Percentiles rank a stretch among this genome's conserved stretches.
Conservation (phyloP, 1,140 invertebrate species). For the Drosophila sproati region DNA sequence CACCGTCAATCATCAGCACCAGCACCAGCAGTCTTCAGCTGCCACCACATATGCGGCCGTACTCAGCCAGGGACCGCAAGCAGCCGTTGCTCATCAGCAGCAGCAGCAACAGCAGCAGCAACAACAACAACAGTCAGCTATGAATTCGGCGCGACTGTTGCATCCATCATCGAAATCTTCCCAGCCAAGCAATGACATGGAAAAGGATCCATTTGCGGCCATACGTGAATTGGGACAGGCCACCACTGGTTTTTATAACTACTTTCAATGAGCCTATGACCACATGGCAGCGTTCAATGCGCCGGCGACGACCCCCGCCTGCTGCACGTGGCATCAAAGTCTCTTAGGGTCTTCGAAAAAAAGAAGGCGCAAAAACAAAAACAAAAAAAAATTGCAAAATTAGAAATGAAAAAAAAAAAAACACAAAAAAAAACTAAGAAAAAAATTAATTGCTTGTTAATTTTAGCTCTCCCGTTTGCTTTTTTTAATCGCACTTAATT, state of each 20-base stretch:
- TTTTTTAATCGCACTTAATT: slow-evolving; percentile 77
- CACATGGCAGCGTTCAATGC: slow-evolving; percentile 10
- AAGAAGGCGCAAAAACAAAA: slow-evolving; percentile 38
- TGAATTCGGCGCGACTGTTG: slow-evolving; percentile 28
- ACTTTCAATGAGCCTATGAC: slow-evolving; percentile 75
- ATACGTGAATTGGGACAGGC: slow-evolving; percentile 83
- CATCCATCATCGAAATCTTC: slow-evolving; percentile 43
- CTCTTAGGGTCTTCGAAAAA: slow-evolving; percentile 44
- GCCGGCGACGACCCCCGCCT: slow-evolving; percentile 21
- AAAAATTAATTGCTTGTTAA: slow-evolving; percentile 73
- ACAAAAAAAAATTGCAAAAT: slow-evolving; percentile 50
- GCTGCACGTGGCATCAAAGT: slow-evolving; percentile 65
- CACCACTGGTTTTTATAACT: slow-evolving; percentile 83
- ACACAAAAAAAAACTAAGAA: slow-evolving; percentile 51
- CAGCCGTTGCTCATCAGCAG: slow-evolving; percentile 36
- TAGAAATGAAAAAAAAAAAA: slow-evolving; percentile 47
- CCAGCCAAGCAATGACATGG: slow-evolving; percentile 55
- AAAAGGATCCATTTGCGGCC: slow-evolving; percentile 84
- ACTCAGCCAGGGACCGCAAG: slow-evolving; percentile 82
- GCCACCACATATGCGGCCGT: slow-evolving; percentile 85
- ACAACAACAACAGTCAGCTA: slow-evolving; percentile 18
- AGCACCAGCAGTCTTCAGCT: slow-evolving; percentile 47
- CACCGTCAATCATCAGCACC: slow-evolving; percentile 52
- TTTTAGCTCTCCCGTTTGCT: slow-evolving; percentile 74
- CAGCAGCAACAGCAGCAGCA: slow-evolving; percentile 47